Conservation (phyloP, 2,113 vertebrate species). For the Myrmecophaga tridactyla region DNA sequence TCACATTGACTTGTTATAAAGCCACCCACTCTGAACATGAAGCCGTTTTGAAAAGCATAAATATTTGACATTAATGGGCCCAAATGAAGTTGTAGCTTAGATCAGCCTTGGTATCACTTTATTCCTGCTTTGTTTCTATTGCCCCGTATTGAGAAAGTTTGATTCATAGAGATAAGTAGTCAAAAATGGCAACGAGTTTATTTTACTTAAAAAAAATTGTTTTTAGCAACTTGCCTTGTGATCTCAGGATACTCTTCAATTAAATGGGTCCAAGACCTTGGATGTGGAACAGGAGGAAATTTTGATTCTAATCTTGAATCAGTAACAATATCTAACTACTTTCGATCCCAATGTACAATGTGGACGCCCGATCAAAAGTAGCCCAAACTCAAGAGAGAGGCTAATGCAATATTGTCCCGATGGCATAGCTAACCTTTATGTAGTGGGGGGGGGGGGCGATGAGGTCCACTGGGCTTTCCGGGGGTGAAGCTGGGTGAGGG, state of each 20-base stretch:
- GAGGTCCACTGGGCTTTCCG: neutral
- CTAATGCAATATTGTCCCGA: neutral
- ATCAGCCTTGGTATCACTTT: neutral
- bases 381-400: neutral
- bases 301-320: neutral
- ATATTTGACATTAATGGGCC: neutral
- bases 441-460: accelerated
- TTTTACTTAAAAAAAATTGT: neutral
- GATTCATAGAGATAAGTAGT: neutral
- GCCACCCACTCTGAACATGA: neutral
- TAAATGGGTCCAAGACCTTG: neutral
- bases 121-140: neutral
- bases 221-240: neutral
- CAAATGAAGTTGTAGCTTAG: neutral
- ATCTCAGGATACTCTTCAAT: neutral
- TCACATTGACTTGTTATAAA: neutral
- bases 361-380: neutral
- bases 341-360: neutral
- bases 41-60: neutral
- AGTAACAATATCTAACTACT: neutral
- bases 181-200: neutral
- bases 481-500: neutral
- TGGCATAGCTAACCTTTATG: neutral
- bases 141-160: neutral
- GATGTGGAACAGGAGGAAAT: neutral